A percentile compares a stretch with the other conserved stretches of the same genome.
phyloP scores from a whole-genome alignment of 2,888 invertebrate species.

The Eubasilissa splendida region DNA sequence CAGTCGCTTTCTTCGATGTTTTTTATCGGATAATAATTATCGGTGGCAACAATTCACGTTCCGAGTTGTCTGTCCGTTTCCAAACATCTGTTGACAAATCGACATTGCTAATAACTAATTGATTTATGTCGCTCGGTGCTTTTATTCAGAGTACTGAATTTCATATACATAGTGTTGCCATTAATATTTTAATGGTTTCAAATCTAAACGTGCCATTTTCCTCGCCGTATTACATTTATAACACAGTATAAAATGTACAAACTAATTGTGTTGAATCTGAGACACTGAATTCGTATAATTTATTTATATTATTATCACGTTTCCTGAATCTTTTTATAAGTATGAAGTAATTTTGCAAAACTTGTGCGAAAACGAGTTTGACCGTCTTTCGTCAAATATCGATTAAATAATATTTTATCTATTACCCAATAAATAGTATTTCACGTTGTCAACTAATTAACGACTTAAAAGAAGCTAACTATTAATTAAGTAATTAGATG shows the following conservation, averaged over 20 bases:
- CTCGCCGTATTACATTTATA: too few species aligned
- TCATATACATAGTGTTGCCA: not conserved
- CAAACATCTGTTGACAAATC: slow-evolving; percentile 14
- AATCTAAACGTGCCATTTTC: too few species aligned
- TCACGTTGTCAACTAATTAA: too few species aligned
- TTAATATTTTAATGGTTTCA: not conserved
- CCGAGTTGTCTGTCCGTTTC: slow-evolving; percentile 1
- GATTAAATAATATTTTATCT: not conserved
- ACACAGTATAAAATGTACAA: too few species aligned
- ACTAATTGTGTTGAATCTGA: not conserved
- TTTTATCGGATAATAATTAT: slow-evolving; percentile 60
- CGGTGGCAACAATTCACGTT: not conserved
- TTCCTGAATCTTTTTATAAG: not conserved
- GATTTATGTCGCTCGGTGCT: not conserved
- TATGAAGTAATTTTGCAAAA: not conserved
- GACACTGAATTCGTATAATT: not conserved
- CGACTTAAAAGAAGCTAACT: too few species aligned
- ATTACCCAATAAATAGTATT: too few species aligned
- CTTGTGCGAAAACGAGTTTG: not conserved
- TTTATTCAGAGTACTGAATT: not conserved
- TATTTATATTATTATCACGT: not conserved
- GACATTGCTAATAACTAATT: slow-evolving; percentile 15
- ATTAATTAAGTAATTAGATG: too few species aligned
- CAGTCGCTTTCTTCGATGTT: slow-evolving; percentile 64
- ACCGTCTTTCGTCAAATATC: slow-evolving; percentile 2